A percentile compares a stretch with the other conserved stretches of the same genome.
Evolutionary conservation across 2,888 invertebrate species (phyloP).

Genomic region (Papilio elwesi): DNA sequence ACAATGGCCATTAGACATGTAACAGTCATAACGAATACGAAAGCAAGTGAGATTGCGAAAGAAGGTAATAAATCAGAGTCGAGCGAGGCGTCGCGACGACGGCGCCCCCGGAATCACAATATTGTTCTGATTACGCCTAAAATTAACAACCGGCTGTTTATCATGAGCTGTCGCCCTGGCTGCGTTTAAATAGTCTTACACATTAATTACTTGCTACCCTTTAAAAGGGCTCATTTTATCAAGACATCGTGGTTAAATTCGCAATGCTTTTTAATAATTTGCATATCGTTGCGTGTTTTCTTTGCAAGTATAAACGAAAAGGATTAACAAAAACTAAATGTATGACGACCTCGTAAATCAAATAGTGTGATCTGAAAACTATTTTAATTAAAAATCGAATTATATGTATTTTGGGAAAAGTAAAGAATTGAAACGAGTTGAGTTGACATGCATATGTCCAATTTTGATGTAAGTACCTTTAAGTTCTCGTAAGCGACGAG

Average conservation of each 20-base stretch:
- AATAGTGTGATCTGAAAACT: no score
- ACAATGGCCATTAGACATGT: background rate
- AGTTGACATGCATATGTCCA: background rate
- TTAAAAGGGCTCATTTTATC: slow-evolving; percentile 9
- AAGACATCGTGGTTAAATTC: background rate
- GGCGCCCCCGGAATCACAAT: slow-evolving; percentile 45
- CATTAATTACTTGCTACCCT: slow-evolving; percentile 26
- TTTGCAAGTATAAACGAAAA: background rate
- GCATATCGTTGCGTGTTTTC: slow-evolving; percentile 7
- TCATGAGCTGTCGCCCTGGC: slow-evolving; percentile 41
- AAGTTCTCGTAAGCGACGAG: background rate
- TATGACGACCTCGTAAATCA: no score
- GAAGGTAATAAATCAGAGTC: slow-evolving; percentile 50
- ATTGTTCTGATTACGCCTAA: slow-evolving; percentile 48
- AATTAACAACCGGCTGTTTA: slow-evolving; percentile 49
- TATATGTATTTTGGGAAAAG: background rate
- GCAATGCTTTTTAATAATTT: slow-evolving; percentile 14
- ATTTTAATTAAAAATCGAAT: no score
- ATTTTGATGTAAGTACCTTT: background rate
- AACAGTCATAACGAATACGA: background rate
- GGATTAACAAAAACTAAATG: background rate
- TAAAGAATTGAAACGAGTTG: background rate
- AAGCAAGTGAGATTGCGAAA: background rate
- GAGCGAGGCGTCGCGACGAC: slow-evolving; percentile 40
- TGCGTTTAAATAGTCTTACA: slow-evolving; percentile 26